A percentile compares a stretch with the other conserved stretches of the same genome.
These are phyloP conservation scores for Falco punctatus DNA, from an alignment of 2,113 vertebrate species.

Conservation along the genomic window DNA sequence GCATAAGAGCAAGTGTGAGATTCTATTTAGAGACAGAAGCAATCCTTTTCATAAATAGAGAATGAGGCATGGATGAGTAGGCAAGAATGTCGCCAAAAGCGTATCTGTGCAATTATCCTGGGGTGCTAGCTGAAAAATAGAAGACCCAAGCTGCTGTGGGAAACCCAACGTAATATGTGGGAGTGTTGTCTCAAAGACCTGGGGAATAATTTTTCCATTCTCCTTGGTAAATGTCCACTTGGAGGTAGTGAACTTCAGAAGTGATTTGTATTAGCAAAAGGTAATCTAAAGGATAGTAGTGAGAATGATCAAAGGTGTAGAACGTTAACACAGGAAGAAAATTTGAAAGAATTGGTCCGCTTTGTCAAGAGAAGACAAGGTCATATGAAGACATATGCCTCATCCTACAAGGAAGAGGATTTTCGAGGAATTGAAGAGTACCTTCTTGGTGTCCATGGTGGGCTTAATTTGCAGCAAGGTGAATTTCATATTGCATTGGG, in stretches of 20 bases:
- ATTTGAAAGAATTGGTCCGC: neutral
- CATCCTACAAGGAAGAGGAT: neutral
- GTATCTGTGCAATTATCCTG: neutral
- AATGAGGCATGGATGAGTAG: neutral
- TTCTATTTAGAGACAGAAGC: neutral
- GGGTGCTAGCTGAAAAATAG: neutral
- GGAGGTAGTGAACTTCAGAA: neutral
- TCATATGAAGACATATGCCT: neutral
- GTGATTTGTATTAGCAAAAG: neutral
- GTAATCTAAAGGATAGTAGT: neutral
- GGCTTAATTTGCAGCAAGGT: neutral
- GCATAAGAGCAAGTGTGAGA: neutral
- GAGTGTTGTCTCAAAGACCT: neutral
- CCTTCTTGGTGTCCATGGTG: neutral
- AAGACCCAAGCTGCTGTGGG: neutral
- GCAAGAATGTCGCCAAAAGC: neutral
- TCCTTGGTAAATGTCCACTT: neutral
- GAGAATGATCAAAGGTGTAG: neutral
- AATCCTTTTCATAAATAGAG: neutral
- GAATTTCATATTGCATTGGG: neutral
- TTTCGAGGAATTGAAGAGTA: too few species aligned
- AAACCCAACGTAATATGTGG: neutral
- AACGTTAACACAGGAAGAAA: neutral
- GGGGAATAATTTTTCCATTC: fast-evolving
- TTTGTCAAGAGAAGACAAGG: neutral